Evolutionary conservation across 2,888 invertebrate genomes (phyloP).

Genomic region (Euplagia quadripunctaria): DNA sequence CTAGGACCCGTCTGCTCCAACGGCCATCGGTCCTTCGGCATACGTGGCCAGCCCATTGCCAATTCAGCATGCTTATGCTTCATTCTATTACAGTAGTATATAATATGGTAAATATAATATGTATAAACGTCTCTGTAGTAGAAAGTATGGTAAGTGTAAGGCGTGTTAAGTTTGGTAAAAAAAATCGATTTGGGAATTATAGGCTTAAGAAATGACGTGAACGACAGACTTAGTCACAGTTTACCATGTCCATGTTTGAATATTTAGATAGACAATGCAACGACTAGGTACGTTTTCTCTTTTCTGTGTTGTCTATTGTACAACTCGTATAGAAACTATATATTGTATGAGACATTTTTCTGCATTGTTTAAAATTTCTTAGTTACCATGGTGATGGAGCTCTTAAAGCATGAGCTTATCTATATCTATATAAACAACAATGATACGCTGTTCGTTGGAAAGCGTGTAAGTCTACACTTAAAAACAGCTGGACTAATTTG

Average conservation of each 20-base stretch:
- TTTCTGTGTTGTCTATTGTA: conserved; percentile 50
- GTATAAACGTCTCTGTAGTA: no score
- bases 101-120: no score
- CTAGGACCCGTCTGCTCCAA: no score
- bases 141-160: neutral
- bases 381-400: conserved; percentile 38
- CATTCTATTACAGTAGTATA: no score
- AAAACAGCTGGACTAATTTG: no score
- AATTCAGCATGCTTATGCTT: no score
- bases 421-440: no score
- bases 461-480: no score
- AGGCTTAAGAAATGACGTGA: conserved; percentile 60
- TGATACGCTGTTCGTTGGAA: no score
- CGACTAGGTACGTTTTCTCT: conserved; percentile 55
- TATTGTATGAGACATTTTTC: conserved; percentile 41
- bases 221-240: conserved; percentile 65
- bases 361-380: conserved; percentile 32
- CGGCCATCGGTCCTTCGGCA: no score
- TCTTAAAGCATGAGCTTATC: neutral
- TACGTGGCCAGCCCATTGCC: no score
- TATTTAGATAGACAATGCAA: conserved; percentile 65
- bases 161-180: conserved; percentile 12
- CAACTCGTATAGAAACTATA: conserved; percentile 49
- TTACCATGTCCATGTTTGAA: conserved; percentile 64
- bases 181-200: conserved; percentile 55